Evolutionary conservation across 2,888 invertebrate species (phyloP).

Genomic region (Agriopis leucophaearia): DNA sequence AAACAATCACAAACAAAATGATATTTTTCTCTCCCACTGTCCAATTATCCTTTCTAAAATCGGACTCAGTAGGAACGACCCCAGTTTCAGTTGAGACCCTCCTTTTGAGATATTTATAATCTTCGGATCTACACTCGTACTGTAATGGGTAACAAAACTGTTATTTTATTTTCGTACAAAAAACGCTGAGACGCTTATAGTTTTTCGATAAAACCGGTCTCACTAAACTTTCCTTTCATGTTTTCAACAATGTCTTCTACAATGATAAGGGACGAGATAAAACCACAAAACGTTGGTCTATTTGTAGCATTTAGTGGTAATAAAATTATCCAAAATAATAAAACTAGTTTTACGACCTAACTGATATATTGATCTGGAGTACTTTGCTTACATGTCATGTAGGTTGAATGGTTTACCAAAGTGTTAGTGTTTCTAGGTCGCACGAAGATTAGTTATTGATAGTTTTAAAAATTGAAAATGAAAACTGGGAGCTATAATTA

Average conservation of each 20-base stretch:
- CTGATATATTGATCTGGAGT: too few species aligned
- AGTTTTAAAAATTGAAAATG: too few species aligned
- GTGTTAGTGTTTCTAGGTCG: too few species aligned
- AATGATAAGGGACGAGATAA: conserved; percentile 7
- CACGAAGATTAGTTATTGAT: too few species aligned
- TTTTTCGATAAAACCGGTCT: conserved; percentile 27
- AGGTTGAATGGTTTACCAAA: too few species aligned
- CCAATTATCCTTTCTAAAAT: conserved; percentile 4
- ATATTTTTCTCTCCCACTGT: background rate
- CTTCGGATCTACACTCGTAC: conserved; percentile 30
- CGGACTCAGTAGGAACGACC: conserved; percentile 1
- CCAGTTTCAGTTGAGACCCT: conserved; percentile 3
- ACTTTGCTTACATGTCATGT: too few species aligned
- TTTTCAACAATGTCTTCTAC: conserved; percentile 15
- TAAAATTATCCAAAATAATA: background rate
- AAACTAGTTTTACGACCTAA: background rate
- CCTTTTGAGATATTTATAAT: conserved; percentile 39
- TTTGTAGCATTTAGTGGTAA: background rate
- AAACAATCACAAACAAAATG: background rate
- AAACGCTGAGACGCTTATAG: conserved; percentile 26
- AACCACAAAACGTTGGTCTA: background rate
- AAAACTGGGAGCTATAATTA: too few species aligned
- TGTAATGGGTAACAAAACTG: conserved; percentile 39
- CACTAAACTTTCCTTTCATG: conserved; percentile 23
- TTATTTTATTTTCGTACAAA: conserved; percentile 36